Evolutionary conservation across 92 coral and sea anemone species (phyloP).

Genomic region (Phymanthus crucifer): DNA sequence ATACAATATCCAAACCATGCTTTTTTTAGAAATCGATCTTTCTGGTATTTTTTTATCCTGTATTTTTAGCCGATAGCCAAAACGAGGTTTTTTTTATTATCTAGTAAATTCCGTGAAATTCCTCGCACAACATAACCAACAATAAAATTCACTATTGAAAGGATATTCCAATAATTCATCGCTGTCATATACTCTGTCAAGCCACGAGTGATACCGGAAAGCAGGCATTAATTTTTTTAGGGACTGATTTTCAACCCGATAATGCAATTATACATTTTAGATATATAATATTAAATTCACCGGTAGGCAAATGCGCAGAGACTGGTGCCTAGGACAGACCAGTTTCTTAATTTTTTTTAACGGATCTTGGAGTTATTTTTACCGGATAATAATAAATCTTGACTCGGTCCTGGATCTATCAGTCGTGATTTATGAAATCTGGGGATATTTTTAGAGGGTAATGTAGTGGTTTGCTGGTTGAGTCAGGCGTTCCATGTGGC

Average conservation of each 20-base stretch:
- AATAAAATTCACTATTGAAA: conserved; percentile 3
- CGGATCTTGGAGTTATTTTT: not conserved
- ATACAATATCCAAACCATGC: not conserved
- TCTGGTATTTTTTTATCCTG: not conserved
- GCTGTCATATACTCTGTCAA: not conserved
- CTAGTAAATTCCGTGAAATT: too few relatives aligned
- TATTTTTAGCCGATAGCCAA: too few relatives aligned
- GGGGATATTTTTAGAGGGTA: not conserved
- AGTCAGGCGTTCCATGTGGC: conserved; percentile 41
- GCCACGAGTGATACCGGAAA: not conserved
- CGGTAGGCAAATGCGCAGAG: not conserved
- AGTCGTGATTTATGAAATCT: not conserved
- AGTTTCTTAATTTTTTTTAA: not conserved
- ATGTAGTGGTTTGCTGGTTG: not conserved
- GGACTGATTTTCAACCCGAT: not conserved
- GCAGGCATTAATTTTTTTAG: not conserved
- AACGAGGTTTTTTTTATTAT: too few relatives aligned
- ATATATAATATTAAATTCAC: too few relatives aligned
- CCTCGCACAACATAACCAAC: not conserved
- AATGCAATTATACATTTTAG: not conserved
- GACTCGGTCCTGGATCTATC: not conserved
- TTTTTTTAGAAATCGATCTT: not conserved
- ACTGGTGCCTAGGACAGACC: not conserved
- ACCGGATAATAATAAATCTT: not conserved
- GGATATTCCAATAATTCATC: conserved; percentile 7